Conservation (phyloP, 2,113 vertebrate genomes). For the Aramus guarauna region DNA sequence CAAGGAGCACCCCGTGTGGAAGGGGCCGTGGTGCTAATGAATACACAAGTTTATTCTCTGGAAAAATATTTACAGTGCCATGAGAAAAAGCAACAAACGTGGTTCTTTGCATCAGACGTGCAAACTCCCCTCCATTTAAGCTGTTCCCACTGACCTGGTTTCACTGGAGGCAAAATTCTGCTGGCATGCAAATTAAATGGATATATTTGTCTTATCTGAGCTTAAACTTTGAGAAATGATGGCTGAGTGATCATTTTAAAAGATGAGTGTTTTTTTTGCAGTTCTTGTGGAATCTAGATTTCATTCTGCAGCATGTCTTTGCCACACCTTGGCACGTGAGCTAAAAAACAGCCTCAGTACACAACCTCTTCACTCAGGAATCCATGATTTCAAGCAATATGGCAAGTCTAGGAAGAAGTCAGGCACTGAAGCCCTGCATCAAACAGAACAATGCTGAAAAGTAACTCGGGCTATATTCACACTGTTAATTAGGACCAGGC, state of each 20-base stretch:
- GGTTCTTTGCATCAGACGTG: background rate
- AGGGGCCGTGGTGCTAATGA: background rate
- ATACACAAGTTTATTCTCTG: background rate
- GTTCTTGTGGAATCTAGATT: background rate
- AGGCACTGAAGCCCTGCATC: background rate
- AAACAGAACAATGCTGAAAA: background rate
- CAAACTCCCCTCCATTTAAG: background rate
- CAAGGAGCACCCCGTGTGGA: background rate
- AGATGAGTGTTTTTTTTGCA: accelerated
- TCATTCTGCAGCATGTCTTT: background rate
- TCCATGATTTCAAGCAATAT: background rate
- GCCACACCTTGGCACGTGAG: background rate
- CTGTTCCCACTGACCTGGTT: background rate
- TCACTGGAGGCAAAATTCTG: background rate
- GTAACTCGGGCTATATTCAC: background rate
- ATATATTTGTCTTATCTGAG: background rate
- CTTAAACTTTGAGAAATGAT: background rate
- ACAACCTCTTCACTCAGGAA: background rate
- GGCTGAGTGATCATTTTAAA: background rate
- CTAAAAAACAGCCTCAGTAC: background rate
- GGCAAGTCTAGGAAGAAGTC: background rate
- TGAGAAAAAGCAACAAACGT: background rate
- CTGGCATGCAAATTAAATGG: background rate
- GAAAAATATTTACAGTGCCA: background rate
- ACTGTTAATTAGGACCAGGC: background rate